phyloP scores from a whole-genome alignment of 2,888 invertebrate species.

The Chloromyia formosa region DNA sequence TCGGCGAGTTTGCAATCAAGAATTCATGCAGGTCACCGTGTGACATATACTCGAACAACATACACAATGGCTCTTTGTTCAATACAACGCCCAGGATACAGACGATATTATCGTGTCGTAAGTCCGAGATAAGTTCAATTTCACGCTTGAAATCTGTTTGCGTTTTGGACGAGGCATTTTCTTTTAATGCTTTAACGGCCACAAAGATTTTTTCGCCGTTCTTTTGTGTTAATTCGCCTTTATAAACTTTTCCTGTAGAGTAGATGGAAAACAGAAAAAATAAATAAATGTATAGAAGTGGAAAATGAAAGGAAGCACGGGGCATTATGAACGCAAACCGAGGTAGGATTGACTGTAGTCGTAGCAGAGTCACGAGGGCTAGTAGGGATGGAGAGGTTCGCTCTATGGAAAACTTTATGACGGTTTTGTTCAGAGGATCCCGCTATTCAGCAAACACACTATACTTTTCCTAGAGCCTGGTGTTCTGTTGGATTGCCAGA shows the following conservation, averaged over 20 bases:
- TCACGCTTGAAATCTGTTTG: slow-evolving; percentile 93
- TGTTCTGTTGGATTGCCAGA: neutral
- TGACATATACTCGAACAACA: slow-evolving; percentile 98
- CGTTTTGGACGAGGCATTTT: slow-evolving; percentile 90
- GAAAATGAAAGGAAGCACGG: too few relatives aligned
- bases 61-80: slow-evolving; percentile 89
- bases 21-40: slow-evolving; percentile 97
- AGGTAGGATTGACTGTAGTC: neutral
- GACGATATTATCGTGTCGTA: slow-evolving; percentile 95
- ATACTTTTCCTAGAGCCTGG: neutral
- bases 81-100: slow-evolving; percentile 92
- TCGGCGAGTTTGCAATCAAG: slow-evolving; percentile 88
- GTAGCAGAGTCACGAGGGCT: neutral
- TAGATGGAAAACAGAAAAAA: slow-evolving; percentile 41
- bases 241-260: slow-evolving; percentile 81
- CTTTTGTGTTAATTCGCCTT: slow-evolving; percentile 83
- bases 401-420: neutral
- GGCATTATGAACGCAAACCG: too few relatives aligned
- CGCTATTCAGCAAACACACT: too few relatives aligned
- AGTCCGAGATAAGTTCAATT: slow-evolving; percentile 92
- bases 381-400: neutral
- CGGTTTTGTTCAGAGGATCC: neutral
- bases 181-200: slow-evolving; percentile 93
- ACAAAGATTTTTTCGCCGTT: slow-evolving; percentile 78
- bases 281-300: slow-evolving; percentile 7